These are phyloP conservation scores for Spialia ferax DNA, from an alignment of 2,888 invertebrate species.

Conservation along the genomic window DNA sequence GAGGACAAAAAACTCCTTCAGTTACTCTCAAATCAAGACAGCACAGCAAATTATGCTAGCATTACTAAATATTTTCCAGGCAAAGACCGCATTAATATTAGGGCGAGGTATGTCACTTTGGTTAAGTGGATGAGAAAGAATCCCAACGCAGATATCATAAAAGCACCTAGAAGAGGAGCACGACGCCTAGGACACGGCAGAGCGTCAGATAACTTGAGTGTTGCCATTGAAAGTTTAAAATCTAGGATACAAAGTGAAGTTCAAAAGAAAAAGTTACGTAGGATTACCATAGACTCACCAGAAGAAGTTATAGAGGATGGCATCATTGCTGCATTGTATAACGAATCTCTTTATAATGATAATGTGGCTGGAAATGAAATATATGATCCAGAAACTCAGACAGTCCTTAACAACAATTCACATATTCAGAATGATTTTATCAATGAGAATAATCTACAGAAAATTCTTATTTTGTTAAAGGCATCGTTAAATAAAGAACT, in stretches of 20 bases:
- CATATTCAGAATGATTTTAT: conserved; percentile 42
- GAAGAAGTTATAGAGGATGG: conserved; percentile 66
- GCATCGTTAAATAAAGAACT: conserved; percentile 60
- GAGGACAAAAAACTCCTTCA: conserved; percentile 88
- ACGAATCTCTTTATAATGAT: conserved; percentile 55
- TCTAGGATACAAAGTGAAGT: conserved; percentile 63
- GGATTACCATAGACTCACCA: conserved; percentile 56
- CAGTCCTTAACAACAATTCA: conserved; percentile 36
- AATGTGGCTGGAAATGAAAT: conserved; percentile 6
- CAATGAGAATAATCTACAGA: conserved; percentile 61
- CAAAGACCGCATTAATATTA: conserved; percentile 86
- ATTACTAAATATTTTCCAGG: conserved; percentile 83
- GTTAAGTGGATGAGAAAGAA: conserved; percentile 78
- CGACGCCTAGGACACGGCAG: conserved; percentile 64
- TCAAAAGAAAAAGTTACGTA: conserved; percentile 53
- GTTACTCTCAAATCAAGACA: conserved; percentile 80
- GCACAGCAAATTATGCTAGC: conserved; percentile 62
- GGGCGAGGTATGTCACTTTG: conserved; percentile 87
- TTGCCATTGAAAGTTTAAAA: conserved; percentile 70
- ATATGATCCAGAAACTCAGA: conserved; percentile 11
- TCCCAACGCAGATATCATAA: conserved; percentile 67
- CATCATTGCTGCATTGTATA: conserved; percentile 60
- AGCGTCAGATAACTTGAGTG: conserved; percentile 60
- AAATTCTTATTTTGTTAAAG: conserved; percentile 62
- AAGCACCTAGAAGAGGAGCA: conserved; percentile 72